phyloP scores from a whole-genome alignment of 2,797 vertebrate species.

The Enteromius treurensis region DNA sequence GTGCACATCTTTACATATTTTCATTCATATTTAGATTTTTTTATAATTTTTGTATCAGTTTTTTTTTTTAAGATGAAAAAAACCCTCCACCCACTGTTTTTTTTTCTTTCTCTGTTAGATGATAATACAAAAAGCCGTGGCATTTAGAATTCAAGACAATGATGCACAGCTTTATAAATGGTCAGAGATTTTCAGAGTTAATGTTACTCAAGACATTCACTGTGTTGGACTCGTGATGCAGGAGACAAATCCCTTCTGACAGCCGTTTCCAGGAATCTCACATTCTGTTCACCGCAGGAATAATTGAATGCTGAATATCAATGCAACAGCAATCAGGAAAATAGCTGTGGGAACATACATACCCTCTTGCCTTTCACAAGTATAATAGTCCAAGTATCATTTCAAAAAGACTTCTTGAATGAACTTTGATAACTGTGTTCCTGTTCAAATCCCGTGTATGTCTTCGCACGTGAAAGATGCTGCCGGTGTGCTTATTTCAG shows the following conservation, averaged over 20 bases:
- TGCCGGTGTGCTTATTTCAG: not conserved
- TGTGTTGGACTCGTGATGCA: not conserved
- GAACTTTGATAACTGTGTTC: not conserved
- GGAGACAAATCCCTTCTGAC: too few species aligned
- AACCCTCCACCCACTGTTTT: too few species aligned
- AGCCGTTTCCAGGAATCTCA: not conserved
- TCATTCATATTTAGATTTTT: not conserved
- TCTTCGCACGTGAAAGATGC: not conserved
- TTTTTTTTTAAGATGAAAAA: too few species aligned
- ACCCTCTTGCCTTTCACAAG: constrained; percentile 3
- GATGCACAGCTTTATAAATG: not conserved
- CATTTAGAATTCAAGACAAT: not conserved
- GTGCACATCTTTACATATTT: not conserved
- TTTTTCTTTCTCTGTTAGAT: not conserved
- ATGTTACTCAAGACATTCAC: not conserved
- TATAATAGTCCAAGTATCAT: not conserved
- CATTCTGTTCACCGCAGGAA: not conserved
- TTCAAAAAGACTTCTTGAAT: not conserved
- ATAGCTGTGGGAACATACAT: constrained; percentile 21
- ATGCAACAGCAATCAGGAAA: constrained; percentile 5
- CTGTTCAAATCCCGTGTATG: not conserved
- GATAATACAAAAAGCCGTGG: not conserved
- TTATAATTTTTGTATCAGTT: not conserved
- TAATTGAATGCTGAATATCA: not conserved
- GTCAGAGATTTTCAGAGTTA: not conserved